Conservation (phyloP, 2,113 vertebrate species). For the Neogobius melanostomus region DNA sequence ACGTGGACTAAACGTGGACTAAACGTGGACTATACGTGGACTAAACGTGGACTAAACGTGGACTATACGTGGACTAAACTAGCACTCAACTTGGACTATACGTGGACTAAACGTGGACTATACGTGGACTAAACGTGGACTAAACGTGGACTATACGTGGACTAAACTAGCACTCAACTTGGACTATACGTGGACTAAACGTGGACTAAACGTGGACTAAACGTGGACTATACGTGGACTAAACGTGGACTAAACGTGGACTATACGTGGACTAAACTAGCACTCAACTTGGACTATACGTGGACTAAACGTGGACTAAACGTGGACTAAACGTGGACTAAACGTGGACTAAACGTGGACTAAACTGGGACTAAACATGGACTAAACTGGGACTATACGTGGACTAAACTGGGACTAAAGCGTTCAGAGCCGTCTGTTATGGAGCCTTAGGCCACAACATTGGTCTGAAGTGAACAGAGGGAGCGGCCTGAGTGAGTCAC, state of each 20-base stretch:
- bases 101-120: background rate
- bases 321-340: background rate
- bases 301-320: background rate
- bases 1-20: background rate
- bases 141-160: background rate
- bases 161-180: background rate
- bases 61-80: background rate
- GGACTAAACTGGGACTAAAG: background rate
- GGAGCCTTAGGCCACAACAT: too few species aligned
- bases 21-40: background rate
- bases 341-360: background rate
- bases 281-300: background rate
- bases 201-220: background rate
- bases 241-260: background rate
- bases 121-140: background rate
- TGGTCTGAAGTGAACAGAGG: too few species aligned
- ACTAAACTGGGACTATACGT: background rate
- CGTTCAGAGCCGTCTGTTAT: too few species aligned
- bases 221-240: background rate
- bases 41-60: background rate
- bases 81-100: background rate
- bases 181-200: background rate
- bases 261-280: background rate
- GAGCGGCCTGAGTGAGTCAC: background rate
- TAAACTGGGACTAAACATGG: background rate